Conservation (phyloP, 2,888 invertebrate genomes). For the Volucella zonaria region DNA sequence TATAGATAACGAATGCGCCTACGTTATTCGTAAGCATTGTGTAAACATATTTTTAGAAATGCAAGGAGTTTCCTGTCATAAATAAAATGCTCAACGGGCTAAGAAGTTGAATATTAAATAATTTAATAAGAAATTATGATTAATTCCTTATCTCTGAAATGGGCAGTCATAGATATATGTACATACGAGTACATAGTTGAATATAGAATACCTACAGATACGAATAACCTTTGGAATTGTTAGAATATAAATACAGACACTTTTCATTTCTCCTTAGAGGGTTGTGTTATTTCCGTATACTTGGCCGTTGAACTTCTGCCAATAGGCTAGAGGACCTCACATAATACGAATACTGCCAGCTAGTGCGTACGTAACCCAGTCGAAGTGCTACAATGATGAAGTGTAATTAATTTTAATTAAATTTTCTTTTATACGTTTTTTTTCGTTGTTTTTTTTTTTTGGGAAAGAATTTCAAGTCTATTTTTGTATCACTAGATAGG, state of each 20-base stretch:
- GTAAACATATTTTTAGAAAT: constrained; percentile 53
- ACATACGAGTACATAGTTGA: too few species aligned
- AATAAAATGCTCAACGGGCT: constrained; percentile 50
- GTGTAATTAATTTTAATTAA: too few species aligned
- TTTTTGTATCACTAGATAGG: too few species aligned
- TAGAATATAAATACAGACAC: too few species aligned
- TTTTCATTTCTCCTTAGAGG: too few species aligned
- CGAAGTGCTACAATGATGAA: too few species aligned
- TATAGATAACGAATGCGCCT: constrained; percentile 3
- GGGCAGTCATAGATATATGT: not conserved
- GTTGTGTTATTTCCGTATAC: constrained; percentile 59
- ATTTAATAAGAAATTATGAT: constrained; percentile 30
- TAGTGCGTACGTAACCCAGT: too few species aligned
- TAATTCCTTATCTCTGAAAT: constrained; percentile 37
- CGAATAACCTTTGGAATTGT: too few species aligned
- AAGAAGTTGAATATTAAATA: constrained; percentile 61
- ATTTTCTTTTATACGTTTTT: too few species aligned
- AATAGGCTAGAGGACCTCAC: constrained; percentile 25
- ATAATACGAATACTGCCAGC: not conserved
- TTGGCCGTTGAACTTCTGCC: constrained; percentile 57
- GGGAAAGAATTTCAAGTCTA: too few species aligned
- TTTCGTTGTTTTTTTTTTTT: too few species aligned
- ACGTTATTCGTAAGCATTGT: constrained; percentile 16
- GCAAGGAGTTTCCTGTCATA: constrained; percentile 69
- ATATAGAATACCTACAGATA: too few species aligned